These are phyloP conservation scores for Blastobasis adustella DNA, from an alignment of 2,888 invertebrate species.

Conservation along the genomic window DNA sequence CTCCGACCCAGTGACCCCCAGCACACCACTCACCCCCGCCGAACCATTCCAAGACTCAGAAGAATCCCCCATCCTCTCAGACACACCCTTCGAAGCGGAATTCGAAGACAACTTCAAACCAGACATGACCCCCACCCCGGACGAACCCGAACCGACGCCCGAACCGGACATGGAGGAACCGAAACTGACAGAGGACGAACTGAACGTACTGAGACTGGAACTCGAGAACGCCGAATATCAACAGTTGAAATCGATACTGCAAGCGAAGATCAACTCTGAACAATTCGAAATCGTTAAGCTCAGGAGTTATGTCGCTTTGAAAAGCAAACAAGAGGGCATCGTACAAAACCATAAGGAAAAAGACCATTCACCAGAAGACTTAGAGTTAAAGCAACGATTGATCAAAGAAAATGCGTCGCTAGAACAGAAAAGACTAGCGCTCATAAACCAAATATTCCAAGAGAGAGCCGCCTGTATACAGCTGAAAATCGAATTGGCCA, in stretches of 20 bases:
- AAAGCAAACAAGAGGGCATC: slow-evolving; percentile 58
- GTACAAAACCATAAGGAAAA: slow-evolving; percentile 44
- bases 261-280: slow-evolving; percentile 82
- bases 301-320: slow-evolving; percentile 68
- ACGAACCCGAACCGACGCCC: slow-evolving; percentile 26
- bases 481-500: slow-evolving; percentile 80
- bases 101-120: slow-evolving; percentile 38
- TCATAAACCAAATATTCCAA: slow-evolving; percentile 82
- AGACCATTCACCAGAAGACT: slow-evolving; percentile 52
- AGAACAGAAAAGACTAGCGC: slow-evolving; percentile 79
- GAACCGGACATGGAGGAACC: slow-evolving; percentile 53
- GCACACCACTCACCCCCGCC: slow-evolving; percentile 7
- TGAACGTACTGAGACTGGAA: slow-evolving; percentile 74
- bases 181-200: slow-evolving; percentile 73
- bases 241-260: slow-evolving; percentile 80
- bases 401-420: slow-evolving; percentile 79
- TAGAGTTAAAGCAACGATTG: slow-evolving; percentile 53
- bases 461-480: slow-evolving; percentile 82
- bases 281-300: slow-evolving; percentile 81
- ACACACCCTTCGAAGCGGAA: slow-evolving; percentile 48
- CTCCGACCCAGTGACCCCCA: background rate
- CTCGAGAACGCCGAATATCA: slow-evolving; percentile 80
- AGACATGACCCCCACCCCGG: slow-evolving; percentile 31
- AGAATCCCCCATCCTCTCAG: slow-evolving; percentile 21
- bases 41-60: slow-evolving; percentile 19